Percentiles rank a stretch among this genome's conserved stretches.
Evolutionary conservation across 2,797 vertebrate species (phyloP).

Genomic region (Pelochelys cantorii): DNA sequence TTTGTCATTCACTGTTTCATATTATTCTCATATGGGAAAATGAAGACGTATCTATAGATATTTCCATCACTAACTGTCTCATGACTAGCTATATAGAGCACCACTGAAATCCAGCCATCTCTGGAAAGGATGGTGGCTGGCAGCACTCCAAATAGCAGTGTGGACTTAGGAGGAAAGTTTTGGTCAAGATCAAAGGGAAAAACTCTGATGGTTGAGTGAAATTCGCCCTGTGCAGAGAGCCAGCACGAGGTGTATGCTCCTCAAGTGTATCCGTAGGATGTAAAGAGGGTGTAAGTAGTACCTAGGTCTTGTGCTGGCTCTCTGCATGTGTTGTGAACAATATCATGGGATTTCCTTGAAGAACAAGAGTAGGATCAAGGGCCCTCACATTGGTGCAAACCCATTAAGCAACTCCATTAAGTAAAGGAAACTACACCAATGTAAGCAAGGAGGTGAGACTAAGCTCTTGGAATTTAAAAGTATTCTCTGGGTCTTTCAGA

Average conservation of each 20-base stretch:
- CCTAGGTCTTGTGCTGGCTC: background rate
- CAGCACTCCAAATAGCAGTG: rapidly evolving
- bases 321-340: background rate
- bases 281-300: background rate
- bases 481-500: background rate
- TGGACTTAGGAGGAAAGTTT: background rate
- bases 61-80: background rate
- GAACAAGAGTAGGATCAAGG: background rate
- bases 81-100: rapidly evolving
- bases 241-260: background rate
- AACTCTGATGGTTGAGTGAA: background rate
- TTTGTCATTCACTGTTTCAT: background rate
- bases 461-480: background rate
- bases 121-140: background rate
- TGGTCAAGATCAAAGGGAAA: background rate
- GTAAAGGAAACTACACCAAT: background rate
- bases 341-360: rapidly evolving
- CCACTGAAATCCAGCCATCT: background rate
- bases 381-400: background rate
- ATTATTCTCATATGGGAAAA: background rate
- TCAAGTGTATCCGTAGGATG: background rate
- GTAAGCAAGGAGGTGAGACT: rapidly evolving
- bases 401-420: background rate
- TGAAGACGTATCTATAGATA: background rate
- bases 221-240: background rate